These are phyloP conservation scores for Smithornis capensis DNA, from an alignment of 2,113 vertebrate genomes.

Conservation along the genomic window DNA sequence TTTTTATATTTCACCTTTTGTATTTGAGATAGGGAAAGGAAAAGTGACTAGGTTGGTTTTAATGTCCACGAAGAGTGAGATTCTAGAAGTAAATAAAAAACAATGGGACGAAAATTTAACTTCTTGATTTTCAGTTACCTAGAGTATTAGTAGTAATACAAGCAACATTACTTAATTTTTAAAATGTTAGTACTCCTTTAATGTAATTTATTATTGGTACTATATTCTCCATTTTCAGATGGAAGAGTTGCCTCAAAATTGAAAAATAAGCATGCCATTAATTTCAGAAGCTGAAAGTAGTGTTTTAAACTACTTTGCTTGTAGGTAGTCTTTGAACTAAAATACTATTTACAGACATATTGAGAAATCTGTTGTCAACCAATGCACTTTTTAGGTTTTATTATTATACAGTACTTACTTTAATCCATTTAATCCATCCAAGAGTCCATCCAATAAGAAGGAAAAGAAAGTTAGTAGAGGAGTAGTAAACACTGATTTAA, in stretches of 20 bases:
- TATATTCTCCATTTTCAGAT: rapidly evolving
- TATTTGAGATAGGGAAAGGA: background rate
- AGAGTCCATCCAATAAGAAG: background rate
- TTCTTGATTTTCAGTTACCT: background rate
- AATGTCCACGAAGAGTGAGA: background rate
- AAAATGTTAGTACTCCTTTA: background rate
- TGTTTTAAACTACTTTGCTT: background rate
- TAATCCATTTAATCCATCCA: constrained; percentile 9
- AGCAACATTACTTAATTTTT: background rate
- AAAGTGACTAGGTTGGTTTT: background rate
- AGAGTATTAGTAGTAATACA: background rate
- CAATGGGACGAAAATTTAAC: background rate
- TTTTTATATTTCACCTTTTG: background rate
- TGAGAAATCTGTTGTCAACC: background rate
- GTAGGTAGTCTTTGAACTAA: background rate
- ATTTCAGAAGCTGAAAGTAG: background rate
- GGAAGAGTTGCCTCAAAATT: background rate
- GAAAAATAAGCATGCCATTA: background rate
- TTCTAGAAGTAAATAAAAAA: background rate
- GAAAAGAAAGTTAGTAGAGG: background rate
- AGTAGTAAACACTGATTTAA: constrained; percentile 47
- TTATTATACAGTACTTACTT: background rate
- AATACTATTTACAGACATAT: background rate
- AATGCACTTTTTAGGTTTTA: background rate
- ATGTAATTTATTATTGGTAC: background rate